phyloP scores from a whole-genome alignment of 2,888 invertebrate species.

The Trichopria drosophilae region DNA sequence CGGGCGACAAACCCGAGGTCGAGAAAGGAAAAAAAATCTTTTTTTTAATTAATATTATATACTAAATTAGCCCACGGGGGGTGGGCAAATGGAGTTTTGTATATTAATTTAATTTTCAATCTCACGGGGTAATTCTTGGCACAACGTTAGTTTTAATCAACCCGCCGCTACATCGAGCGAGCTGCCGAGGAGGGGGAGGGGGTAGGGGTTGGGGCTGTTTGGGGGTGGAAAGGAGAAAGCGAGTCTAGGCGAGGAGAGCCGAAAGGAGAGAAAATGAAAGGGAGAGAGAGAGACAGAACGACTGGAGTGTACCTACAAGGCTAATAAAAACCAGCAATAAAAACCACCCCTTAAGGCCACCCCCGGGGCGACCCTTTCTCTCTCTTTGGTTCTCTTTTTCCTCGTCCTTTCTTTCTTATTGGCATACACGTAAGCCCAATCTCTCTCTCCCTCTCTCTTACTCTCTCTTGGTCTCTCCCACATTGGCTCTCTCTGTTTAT shows the following conservation, averaged over 20 bases:
- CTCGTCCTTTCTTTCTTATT: conserved; percentile 30
- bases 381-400: conserved; percentile 16
- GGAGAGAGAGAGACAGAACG: conserved; percentile 35
- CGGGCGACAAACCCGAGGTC: conserved; percentile 33
- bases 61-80: conserved; percentile 56
- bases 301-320: conserved; percentile 52
- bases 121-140: conserved; percentile 56
- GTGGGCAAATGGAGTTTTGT: conserved; percentile 57
- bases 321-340: conserved; percentile 59
- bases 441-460: conserved; percentile 20
- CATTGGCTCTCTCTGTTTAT: conserved; percentile 34
- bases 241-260: conserved; percentile 25
- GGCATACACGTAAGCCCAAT: no score
- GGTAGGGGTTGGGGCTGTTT: conserved; percentile 25
- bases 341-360: conserved; percentile 56
- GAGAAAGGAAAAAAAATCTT: conserved; percentile 49
- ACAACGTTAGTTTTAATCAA: conserved; percentile 51
- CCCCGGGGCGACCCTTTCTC: conserved; percentile 37
- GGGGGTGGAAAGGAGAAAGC: conserved; percentile 26
- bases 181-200: conserved; percentile 29
- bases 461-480: conserved; percentile 22
- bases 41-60: conserved; percentile 60
- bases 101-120: conserved; percentile 60
- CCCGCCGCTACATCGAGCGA: conserved; percentile 34
- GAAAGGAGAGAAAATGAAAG: conserved; percentile 26